These are phyloP conservation scores for Galagoides demidoff DNA, from an alignment of 2,797 vertebrate genomes.

Conservation along the genomic window DNA sequence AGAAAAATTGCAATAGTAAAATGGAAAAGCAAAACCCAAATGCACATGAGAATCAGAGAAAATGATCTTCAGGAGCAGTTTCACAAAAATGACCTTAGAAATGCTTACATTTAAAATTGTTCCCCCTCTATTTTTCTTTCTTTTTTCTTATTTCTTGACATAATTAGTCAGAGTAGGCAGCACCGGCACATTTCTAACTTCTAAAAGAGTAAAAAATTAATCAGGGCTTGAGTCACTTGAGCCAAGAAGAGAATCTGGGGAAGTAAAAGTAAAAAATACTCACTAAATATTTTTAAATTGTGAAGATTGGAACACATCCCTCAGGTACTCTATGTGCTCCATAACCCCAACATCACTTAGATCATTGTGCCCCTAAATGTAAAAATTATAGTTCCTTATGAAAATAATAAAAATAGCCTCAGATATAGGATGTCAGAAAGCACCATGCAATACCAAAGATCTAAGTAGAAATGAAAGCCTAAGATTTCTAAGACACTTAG, in stretches of 20 bases:
- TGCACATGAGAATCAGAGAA: not conserved
- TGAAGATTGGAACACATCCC: not conserved
- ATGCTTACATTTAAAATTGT: not conserved
- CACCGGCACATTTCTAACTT: conserved; percentile 2
- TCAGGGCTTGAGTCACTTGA: not conserved
- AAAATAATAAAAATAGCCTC: conserved; percentile 25
- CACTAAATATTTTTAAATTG: not conserved
- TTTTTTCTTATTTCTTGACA: not conserved
- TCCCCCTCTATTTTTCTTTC: no score
- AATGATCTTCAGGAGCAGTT: not conserved
- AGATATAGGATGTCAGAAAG: not conserved
- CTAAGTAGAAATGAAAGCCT: not conserved
- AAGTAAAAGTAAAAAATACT: no score
- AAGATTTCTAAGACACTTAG: not conserved
- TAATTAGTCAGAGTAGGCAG: conserved; percentile 8
- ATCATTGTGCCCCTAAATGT: not conserved
- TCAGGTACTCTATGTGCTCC: not conserved
- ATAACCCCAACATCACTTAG: not conserved
- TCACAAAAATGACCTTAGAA: not conserved
- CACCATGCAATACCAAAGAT: not conserved
- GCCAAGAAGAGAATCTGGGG: not conserved
- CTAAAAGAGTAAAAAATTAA: conserved; percentile 1
- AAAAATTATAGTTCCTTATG: conserved; percentile 26
- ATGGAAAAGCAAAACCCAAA: not conserved
- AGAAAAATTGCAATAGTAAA: not conserved